These are phyloP conservation scores for Mustela nigripes DNA, from an alignment of 2,113 vertebrate species.

Conservation along the genomic window DNA sequence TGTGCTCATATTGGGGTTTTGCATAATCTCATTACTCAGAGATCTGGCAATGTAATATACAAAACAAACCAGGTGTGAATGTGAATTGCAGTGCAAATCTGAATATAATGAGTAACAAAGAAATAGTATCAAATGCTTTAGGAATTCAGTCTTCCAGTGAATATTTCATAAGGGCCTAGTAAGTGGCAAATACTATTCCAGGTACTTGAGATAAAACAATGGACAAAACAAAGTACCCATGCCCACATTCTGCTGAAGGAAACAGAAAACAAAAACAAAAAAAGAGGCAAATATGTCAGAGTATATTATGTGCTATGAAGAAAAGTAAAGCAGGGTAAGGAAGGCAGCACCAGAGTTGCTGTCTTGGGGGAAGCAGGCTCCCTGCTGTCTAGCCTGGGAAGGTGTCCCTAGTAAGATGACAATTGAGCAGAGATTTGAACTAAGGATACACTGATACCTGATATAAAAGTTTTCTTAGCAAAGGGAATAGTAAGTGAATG, in stretches of 20 bases:
- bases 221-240: not conserved
- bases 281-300: not conserved
- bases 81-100: not conserved
- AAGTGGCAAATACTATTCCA: not conserved
- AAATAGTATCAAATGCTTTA: not conserved
- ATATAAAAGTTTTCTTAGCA: not conserved
- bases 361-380: too few species aligned
- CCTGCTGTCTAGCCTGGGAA: not conserved
- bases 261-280: not conserved
- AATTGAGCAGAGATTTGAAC: not conserved
- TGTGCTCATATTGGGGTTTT: not conserved
- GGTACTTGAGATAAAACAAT: not conserved
- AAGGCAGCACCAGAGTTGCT: not conserved
- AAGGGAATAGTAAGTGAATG: not conserved
- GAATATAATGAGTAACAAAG: not conserved
- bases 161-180: conserved; percentile 7
- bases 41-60: not conserved
- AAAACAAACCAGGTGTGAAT: not conserved
- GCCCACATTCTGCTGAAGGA: not conserved
- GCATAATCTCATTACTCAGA: not conserved
- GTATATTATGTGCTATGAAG: not conserved
- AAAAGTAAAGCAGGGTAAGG: not conserved
- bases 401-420: not conserved
- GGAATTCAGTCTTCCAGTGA: not conserved
- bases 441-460: not conserved